A percentile compares a stretch with the other conserved stretches of the same genome.
Conservation (phyloP, 2,888 invertebrate genomes). For the Eupeodes luniger region DNA sequence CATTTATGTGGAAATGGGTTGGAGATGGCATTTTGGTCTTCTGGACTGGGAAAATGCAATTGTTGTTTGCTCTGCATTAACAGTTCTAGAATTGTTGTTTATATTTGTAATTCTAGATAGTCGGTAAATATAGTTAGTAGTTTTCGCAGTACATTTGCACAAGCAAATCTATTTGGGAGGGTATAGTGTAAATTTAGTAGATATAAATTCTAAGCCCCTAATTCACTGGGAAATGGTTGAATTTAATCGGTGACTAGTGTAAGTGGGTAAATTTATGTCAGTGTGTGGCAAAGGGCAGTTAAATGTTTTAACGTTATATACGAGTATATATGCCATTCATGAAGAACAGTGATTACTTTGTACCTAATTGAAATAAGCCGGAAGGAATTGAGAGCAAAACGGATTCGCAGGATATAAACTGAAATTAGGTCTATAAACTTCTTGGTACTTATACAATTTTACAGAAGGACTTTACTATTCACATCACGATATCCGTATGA, state of each 20-base stretch:
- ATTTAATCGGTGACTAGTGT: conserved; percentile 54
- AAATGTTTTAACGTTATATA: neutral
- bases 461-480: conserved; percentile 7
- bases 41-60: conserved; percentile 6
- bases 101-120: conserved; percentile 26
- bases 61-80: conserved; percentile 55
- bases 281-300: neutral
- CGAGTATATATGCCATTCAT: neutral
- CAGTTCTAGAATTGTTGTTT: conserved; percentile 31
- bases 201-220: conserved; percentile 23
- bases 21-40: neutral
- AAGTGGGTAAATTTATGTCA: conserved; percentile 18
- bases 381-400: conserved; percentile 40
- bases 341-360: conserved; percentile 55
- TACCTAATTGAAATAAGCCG: conserved; percentile 70
- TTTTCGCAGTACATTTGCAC: conserved; percentile 34
- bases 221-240: conserved; percentile 57
- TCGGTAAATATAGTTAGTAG: conserved; percentile 16
- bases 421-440: conserved; percentile 54
- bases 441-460: conserved; percentile 48
- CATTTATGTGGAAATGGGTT: no score
- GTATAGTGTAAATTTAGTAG: no score
- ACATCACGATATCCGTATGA: neutral
- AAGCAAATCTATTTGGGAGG: conserved; percentile 46
- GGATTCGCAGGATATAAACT: conserved; percentile 44